Percentiles rank a stretch among this genome's conserved stretches.
Evolutionary conservation across 2,888 invertebrate species (phyloP).

Genomic region (Dysmachus trigonus): DNA sequence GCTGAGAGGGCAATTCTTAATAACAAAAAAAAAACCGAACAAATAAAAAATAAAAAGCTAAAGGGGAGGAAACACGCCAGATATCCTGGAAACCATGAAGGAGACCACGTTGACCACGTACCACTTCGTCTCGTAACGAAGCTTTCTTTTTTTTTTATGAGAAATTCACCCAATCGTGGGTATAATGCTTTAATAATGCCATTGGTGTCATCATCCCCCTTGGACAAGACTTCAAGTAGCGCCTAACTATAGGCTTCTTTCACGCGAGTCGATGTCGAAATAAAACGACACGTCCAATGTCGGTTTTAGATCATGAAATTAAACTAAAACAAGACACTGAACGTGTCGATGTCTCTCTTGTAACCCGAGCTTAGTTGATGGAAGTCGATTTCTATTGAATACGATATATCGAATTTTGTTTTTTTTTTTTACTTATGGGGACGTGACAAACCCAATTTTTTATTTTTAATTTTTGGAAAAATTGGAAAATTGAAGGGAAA

Average conservation of each 20-base stretch:
- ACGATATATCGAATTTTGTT: no score
- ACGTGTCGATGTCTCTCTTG: neutral
- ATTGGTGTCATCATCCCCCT: neutral
- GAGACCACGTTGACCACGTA: neutral
- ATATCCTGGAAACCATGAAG: neutral
- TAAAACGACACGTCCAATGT: neutral
- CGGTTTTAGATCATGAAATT: neutral
- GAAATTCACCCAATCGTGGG: neutral
- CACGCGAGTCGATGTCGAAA: neutral
- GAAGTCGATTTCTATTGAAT: no score
- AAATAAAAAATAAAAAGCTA: neutral
- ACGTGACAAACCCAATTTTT: no score
- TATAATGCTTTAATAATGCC: neutral
- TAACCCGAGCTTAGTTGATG: no score
- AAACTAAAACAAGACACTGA: neutral
- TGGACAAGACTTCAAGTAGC: neutral
- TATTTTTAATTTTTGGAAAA: no score
- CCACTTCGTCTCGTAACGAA: neutral
- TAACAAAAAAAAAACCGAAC: neutral
- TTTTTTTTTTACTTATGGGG: no score
- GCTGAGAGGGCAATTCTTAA: neutral
- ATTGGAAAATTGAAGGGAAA: no score
- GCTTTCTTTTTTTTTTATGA: neutral
- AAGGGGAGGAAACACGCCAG: neutral
- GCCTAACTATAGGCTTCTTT: neutral